Evolutionary conservation across 1,140 invertebrate genomes (phyloP), one percentile per base, ranked within the genome.

Genomic region (Brachionus paranguensis): DNA sequence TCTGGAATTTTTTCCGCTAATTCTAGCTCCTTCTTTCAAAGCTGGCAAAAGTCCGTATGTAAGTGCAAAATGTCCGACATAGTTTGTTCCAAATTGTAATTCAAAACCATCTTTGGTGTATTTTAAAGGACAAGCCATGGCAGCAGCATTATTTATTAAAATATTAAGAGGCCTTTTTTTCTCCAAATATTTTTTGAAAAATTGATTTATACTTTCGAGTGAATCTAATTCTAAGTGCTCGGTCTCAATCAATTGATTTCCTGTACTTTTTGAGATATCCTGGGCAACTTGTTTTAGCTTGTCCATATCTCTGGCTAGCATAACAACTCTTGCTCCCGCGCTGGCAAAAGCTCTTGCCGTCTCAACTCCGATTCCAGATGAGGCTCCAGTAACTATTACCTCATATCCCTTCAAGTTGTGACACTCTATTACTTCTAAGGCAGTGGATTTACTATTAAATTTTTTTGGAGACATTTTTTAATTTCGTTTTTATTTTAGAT

Each of bases 221-320:
- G 70, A 74, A 74, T 41, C 41, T 10, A 74, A 12, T 17, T 74
- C 70, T 11, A 74, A 6, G 10, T 74, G 17, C 50, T 86, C 94
- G 89, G 90, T 94, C 45, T 95, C 91, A 87, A 93, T 92, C 87
- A 94, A 93, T 29, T 86, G 85, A 87, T 95, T 96, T 85, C 88
- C 89, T 1, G 93, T 93, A 78, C 92, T 91, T 65, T 93, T 86
- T 20, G 94, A 92, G 65, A 97, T 95, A 86, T 95, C 92, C 86
- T 92, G 89, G 1, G 94, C 91, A 45, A 92, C 91, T 90, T 92
- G 84, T 90, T 94, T 92, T 88, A 93, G 95, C 87, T 92, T 92
- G 47, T 90, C 86, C 85, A 94, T 89, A 89, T 95, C 92, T 84
- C 95, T 90, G 87, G 95, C 96, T 2, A 94, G 94, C 89, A 96